phyloP scores from a whole-genome alignment of 2,797 vertebrate species.

The Muscicapa comitata region DNA sequence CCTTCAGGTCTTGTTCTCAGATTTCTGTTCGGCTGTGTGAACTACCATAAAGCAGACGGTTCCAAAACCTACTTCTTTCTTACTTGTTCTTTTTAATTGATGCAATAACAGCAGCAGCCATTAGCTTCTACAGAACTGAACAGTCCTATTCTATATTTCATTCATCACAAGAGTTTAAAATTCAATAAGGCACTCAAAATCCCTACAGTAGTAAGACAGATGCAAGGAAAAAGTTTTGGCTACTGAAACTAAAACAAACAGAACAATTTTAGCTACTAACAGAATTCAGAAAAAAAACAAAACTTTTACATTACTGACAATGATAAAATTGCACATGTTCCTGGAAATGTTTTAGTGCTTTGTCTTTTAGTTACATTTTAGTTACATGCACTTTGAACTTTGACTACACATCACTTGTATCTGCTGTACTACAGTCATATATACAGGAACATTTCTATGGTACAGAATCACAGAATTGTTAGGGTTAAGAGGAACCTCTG shows the following conservation, averaged over 20 bases:
- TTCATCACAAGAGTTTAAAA: constrained; percentile 22
- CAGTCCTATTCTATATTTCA: constrained; percentile 1
- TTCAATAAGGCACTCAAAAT: constrained; percentile 12
- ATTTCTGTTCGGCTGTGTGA: constrained; percentile 73
- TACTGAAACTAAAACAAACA: constrained; percentile 35
- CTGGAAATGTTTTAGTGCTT: neutral
- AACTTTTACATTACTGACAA: neutral
- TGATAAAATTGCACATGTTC: neutral
- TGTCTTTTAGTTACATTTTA: neutral
- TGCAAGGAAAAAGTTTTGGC: neutral
- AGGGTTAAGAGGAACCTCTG: neutral
- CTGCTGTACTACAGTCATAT: neutral
- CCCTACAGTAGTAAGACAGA: neutral
- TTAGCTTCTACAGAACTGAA: neutral
- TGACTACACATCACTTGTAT: neutral
- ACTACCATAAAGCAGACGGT: constrained; percentile 64
- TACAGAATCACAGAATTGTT: neutral
- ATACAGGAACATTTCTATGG: neutral
- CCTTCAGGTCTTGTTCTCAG: constrained; percentile 73
- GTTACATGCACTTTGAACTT: neutral
- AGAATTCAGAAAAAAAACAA: neutral
- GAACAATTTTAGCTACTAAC: constrained; percentile 38
- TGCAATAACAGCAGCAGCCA: neutral
- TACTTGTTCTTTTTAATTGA: constrained; percentile 37
- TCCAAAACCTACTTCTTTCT: constrained; percentile 65